Evolutionary conservation across 2,888 invertebrate species (phyloP), one percentile per base, ranked within the genome.

Genomic region (Eilema caniola): DNA sequence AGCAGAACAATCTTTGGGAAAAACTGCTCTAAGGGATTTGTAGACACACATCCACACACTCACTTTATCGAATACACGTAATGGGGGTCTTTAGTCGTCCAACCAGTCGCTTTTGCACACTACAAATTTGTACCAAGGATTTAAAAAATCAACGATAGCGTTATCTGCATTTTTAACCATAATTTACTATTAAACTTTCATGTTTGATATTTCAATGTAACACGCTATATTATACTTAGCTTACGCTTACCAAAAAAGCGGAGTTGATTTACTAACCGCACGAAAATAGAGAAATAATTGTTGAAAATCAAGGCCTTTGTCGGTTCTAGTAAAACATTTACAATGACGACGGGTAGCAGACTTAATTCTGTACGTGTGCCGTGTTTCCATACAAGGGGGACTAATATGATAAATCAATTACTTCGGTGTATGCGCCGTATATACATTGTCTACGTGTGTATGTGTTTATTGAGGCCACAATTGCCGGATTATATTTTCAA

Each of bases 341-440:
- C 56, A 62, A 71, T 72, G 69, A 23, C 16, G 24, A 59, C 62
- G 71, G 57, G 63, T 64, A 69, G 70, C 73, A 25, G 70, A 70
- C 73, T 74, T 77, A 74, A 77, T 76, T 76, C 75, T 63, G 63
- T 74, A 69, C 67, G 73, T 67, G 72, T 73, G 72, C 66, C 74
- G 70, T 79, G 70, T 70, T 71, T 75, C 68, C 68, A 60, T 70
- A 77, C 74, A 77, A 75, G 72, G 79, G 56, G 76, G 79, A 73
- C 72, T 72, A 76, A 72, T 72, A 76, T 81, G 76, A 82, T 85
- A 84, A 85, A 85, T 82, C 85, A 85, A 85, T 85, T 85, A 83
- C 64, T 47, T 68, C 67, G 67, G 67, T 69, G 74, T 47, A 28
- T 62, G 31, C 41, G 73, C 62, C 61, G 41, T 69, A 28, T 3